Percentiles rank a stretch among this genome's conserved stretches.
phyloP scores from a whole-genome alignment of 2,113 vertebrate genomes.

The Pelusios castaneus region DNA sequence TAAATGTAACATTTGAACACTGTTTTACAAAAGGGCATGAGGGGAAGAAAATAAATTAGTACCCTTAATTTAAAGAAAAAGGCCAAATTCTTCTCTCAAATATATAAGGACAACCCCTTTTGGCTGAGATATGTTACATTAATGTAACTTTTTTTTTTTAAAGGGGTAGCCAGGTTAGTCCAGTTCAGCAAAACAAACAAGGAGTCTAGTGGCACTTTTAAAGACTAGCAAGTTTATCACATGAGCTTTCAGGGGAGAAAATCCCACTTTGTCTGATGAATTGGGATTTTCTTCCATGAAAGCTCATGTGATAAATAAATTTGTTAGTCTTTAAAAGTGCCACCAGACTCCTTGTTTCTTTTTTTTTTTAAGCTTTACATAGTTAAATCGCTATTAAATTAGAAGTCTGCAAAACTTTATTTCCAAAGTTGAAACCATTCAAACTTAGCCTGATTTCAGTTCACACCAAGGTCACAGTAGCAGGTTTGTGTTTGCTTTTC shows the following conservation, averaged over 20 bases:
- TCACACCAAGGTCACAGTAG: background rate
- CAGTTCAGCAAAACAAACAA: no score
- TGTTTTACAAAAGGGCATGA: background rate
- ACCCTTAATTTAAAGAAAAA: background rate
- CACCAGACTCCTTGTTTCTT: no score
- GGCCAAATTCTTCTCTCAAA: background rate
- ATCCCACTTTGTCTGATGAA: no score
- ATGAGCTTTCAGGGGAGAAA: no score
- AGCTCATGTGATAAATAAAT: no score
- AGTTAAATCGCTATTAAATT: background rate
- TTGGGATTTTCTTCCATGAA: no score
- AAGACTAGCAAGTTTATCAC: no score
- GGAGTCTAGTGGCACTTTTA: no score
- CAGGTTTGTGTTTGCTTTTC: background rate
- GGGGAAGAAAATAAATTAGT: background rate
- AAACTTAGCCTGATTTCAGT: background rate
- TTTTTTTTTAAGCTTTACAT: background rate
- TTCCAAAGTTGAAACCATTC: background rate
- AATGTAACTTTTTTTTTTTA: background rate
- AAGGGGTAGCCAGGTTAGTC: no score
- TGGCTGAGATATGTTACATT: background rate
- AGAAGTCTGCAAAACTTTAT: background rate
- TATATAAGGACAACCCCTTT: background rate
- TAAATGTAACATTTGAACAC: background rate
- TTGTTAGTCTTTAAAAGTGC: no score